Conservation (phyloP, 2,888 invertebrate genomes). For the Limnephilus lunatus region DNA sequence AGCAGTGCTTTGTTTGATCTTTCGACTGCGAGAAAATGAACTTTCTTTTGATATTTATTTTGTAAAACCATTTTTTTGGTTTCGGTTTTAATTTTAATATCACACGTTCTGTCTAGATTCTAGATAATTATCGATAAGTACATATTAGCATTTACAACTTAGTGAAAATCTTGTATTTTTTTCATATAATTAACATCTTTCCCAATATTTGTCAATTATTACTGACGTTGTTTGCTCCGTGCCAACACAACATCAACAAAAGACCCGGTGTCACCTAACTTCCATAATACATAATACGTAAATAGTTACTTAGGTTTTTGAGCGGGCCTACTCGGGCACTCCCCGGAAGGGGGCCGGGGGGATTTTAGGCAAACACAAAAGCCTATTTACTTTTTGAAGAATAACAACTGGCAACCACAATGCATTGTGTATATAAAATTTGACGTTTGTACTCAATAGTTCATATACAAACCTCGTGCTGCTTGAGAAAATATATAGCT, state of each 20-base stretch:
- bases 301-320: background rate
- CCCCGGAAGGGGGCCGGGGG: background rate
- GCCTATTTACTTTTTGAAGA: slow-evolving; percentile 32
- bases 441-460: background rate
- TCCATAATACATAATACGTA: background rate
- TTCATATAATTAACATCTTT: background rate
- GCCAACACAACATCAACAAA: background rate
- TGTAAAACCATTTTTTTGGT: no score
- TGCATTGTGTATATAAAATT: background rate
- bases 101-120: no score
- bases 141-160: background rate
- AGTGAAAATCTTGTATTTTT: background rate
- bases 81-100: no score
- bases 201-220: background rate
- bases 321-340: background rate
- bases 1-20: no score
- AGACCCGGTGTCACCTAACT: background rate
- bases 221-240: background rate
- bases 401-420: background rate
- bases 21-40: no score
- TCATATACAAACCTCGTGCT: background rate
- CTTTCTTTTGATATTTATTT: no score
- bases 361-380: background rate
- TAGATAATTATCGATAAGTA: background rate
- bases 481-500: background rate